These are phyloP conservation scores for Pseudoatta argentina DNA, from an alignment of 1,140 invertebrate genomes.

Conservation along the genomic window DNA sequence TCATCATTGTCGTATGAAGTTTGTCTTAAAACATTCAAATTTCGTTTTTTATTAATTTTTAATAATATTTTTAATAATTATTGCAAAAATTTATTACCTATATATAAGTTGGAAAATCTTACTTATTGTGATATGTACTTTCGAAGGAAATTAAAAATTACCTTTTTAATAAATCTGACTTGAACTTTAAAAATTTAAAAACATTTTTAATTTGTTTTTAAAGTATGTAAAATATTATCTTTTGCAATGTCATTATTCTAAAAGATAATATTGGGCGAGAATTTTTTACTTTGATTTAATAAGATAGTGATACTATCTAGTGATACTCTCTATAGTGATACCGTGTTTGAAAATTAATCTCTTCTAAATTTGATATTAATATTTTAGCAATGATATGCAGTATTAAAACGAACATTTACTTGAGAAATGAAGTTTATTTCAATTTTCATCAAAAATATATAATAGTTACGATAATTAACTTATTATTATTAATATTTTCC, in stretches of 20 bases:
- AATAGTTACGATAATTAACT: background rate
- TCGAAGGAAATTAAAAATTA: background rate
- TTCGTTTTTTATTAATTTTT: background rate
- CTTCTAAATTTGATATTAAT: background rate
- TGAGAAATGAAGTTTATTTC: too few species aligned
- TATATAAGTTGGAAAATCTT: background rate
- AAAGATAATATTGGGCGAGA: background rate
- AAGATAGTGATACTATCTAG: background rate
- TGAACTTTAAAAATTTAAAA: background rate
- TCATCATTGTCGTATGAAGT: background rate
- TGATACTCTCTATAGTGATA: background rate
- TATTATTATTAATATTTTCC: background rate
- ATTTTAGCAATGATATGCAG: background rate
- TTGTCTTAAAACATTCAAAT: background rate
- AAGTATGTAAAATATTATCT: background rate
- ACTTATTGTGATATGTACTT: background rate
- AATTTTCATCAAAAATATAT: background rate
- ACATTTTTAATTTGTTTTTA: background rate
- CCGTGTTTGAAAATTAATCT: background rate
- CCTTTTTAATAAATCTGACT: background rate
- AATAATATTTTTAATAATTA: background rate
- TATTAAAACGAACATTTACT: too few species aligned
- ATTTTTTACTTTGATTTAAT: background rate
- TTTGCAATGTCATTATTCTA: background rate
- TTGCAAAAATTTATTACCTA: background rate